Percentiles rank a stretch among this genome's conserved stretches.
phyloP scores from a whole-genome alignment of 1,140 invertebrate species.

The Hyles euphorbiae region DNA sequence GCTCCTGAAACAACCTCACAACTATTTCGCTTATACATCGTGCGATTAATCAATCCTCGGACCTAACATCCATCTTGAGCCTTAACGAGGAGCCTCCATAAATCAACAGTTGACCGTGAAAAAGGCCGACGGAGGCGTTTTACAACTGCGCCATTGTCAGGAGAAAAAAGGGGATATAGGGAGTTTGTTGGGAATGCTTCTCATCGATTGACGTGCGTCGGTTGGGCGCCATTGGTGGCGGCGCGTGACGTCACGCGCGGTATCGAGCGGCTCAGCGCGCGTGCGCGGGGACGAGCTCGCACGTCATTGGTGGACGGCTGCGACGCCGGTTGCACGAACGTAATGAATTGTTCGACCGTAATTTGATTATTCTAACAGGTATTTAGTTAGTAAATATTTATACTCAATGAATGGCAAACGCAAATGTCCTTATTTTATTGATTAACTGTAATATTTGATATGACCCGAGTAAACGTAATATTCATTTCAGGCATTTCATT shows the following conservation, averaged over 20 bases:
- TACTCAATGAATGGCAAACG: background rate
- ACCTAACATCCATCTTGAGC: slow-evolving; percentile 9
- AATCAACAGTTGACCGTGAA: slow-evolving; percentile 17
- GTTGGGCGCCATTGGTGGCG: slow-evolving; percentile 60
- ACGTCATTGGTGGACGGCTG: slow-evolving; percentile 42
- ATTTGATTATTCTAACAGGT: slow-evolving; percentile 5
- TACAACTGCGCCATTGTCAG: slow-evolving; percentile 16
- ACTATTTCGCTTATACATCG: no score
- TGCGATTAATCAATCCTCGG: no score
- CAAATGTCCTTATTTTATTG: background rate
- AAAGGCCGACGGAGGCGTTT: slow-evolving; percentile 12
- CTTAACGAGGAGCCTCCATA: background rate
- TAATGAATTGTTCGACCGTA: slow-evolving; percentile 26
- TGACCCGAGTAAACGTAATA: no score
- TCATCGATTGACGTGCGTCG: slow-evolving; percentile 62
- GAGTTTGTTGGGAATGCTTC: slow-evolving; percentile 32
- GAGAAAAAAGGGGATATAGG: slow-evolving; percentile 23
- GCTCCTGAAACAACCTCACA: no score
- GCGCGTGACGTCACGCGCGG: slow-evolving; percentile 59
- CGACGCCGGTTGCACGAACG: slow-evolving; percentile 23
- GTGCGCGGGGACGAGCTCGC: slow-evolving; percentile 41
- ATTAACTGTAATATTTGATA: no score
- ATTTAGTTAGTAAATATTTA: background rate
- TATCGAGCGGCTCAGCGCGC: slow-evolving; percentile 66
- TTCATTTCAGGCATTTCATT: no score